These are phyloP conservation scores for Polia nebulosa DNA, from an alignment of 2,888 invertebrate species.

Conservation along the genomic window DNA sequence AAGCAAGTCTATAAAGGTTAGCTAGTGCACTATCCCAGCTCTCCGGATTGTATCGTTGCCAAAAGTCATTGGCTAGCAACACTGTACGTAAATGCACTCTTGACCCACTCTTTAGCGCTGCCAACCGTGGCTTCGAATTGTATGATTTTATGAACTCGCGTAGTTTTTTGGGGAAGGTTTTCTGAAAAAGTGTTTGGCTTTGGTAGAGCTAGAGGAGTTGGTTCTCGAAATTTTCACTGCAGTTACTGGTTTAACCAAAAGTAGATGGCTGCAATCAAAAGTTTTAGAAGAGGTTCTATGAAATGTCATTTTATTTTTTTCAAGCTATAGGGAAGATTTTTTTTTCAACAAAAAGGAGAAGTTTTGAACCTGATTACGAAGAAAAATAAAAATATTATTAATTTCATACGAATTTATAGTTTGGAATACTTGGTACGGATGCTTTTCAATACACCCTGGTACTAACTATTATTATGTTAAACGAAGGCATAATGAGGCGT, in stretches of 20 bases:
- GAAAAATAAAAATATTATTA: too few species aligned
- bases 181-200: background rate
- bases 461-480: background rate
- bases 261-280: background rate
- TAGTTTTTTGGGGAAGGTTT: conserved; percentile 13
- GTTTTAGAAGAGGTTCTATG: background rate
- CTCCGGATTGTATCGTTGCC: conserved; percentile 45
- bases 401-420: too few species aligned
- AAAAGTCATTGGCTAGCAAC: conserved; percentile 26
- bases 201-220: too few species aligned
- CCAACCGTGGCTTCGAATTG: conserved; percentile 5
- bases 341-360: too few species aligned
- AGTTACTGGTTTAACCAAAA: background rate
- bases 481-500: background rate
- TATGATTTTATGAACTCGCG: conserved; percentile 25
- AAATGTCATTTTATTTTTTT: too few species aligned
- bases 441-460: too few species aligned
- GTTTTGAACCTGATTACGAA: too few species aligned
- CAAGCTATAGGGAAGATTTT: too few species aligned
- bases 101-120: conserved; percentile 21
- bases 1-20: conserved; percentile 8
- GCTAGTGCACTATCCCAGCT: conserved; percentile 12
- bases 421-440: too few species aligned
- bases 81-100: conserved; percentile 36
- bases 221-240: background rate